Percentiles rank a stretch among this genome's conserved stretches.
Evolutionary conservation across 2,113 vertebrate species (phyloP).

Genomic region (Pteruthius melanotis): DNA sequence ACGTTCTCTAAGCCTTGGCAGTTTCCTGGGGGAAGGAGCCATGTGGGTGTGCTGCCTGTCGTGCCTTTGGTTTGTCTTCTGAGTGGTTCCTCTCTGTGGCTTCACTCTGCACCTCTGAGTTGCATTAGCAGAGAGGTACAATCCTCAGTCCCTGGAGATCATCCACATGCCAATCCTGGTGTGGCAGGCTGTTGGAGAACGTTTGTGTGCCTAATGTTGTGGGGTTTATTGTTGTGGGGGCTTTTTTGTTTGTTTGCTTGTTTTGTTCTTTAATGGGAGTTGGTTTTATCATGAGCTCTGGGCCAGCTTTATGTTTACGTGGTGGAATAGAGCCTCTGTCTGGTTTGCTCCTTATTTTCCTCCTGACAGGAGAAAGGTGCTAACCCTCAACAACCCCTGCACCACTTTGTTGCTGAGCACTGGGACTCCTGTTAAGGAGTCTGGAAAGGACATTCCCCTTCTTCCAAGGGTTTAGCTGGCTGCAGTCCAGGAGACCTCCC

Average conservation of each 20-base stretch:
- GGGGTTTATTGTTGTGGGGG: too few relatives aligned
- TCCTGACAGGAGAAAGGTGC: neutral
- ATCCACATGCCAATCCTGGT: neutral
- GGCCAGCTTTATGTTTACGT: neutral
- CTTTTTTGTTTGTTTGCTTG: neutral
- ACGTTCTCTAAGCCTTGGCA: neutral
- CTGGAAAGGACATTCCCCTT: neutral
- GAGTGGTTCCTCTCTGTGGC: neutral
- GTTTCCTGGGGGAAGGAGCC: neutral
- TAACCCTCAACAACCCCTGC: neutral
- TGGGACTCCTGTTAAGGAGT: neutral
- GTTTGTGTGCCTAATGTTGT: rapidly evolving
- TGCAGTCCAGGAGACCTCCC: neutral
- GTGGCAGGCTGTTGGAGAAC: neutral
- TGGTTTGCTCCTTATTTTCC: neutral
- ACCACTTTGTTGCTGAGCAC: neutral
- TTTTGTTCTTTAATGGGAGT: neutral
- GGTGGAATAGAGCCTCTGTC: neutral
- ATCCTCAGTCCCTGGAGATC: neutral
- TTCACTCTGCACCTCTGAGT: neutral
- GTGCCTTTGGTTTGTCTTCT: neutral
- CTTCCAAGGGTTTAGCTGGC: neutral
- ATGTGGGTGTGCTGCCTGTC: neutral
- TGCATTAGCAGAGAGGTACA: neutral
- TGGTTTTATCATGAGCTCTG: neutral